Evolutionary conservation across 2,888 invertebrate species (phyloP).

Genomic region (Thumatha senex): DNA sequence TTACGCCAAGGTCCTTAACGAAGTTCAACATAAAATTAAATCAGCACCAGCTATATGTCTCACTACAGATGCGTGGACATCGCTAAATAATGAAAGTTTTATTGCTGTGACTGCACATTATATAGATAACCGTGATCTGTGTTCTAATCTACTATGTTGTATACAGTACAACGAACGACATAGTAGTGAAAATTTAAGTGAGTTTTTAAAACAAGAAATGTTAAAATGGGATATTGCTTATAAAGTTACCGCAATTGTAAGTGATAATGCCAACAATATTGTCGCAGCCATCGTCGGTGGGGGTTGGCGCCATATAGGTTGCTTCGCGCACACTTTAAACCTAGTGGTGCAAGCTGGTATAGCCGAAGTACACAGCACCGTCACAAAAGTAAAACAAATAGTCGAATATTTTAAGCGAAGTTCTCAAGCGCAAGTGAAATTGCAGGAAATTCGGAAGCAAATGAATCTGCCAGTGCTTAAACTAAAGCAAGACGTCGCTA

Average conservation of each 20-base stretch:
- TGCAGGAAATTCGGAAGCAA: constrained; percentile 15
- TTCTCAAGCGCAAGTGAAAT: not conserved
- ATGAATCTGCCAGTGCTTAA: constrained; percentile 16
- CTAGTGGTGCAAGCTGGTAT: constrained; percentile 20
- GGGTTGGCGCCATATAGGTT: constrained; percentile 26
- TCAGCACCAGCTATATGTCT: no score
- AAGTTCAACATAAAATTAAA: not conserved
- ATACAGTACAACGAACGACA: no score
- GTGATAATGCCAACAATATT: constrained; percentile 30
- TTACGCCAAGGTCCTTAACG: no score
- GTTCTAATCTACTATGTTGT: no score
- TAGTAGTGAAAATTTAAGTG: no score
- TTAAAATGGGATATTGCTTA: constrained; percentile 13
- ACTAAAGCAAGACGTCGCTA: constrained; percentile 10
- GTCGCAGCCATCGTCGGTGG: constrained; percentile 23
- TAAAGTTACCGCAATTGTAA: constrained; percentile 16
- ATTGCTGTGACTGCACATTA: no score
- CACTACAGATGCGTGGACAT: no score
- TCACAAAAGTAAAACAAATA: constrained; percentile 17
- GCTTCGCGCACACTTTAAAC: constrained; percentile 33
- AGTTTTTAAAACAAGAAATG: no score
- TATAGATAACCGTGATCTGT: no score
- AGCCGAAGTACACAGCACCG: constrained; percentile 3
- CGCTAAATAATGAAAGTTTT: no score
- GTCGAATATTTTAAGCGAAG: constrained; percentile 26